Evolutionary conservation across 2,113 vertebrate genomes (phyloP), one percentile per base, ranked within the genome.

Genomic region (Serranochromis macrocephalus): DNA sequence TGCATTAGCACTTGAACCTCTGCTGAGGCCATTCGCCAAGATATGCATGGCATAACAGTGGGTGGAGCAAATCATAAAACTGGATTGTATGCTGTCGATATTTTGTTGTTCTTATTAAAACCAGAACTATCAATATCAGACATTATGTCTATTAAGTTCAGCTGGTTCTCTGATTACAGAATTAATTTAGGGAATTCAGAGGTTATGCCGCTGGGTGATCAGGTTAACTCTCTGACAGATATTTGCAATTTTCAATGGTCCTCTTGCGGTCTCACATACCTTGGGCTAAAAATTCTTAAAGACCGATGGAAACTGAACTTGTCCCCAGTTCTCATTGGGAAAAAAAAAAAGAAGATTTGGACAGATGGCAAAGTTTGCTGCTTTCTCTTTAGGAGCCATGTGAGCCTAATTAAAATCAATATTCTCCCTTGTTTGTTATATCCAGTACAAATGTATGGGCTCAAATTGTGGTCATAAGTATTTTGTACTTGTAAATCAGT

Each of bases 281-380:
- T 57, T 55, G 53, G 53, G 21, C 53, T 55, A 55, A 55, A 55
- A 55, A 24, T 55, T 55, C 53, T 55, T 13, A 13, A 55, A 55
- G 53, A 55, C 53, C 4, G 1, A 57, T 26, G 24, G 54, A 26
- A 26, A 14, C 54, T 57, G 54, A 57, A 57, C 54, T 26, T 29
- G 24, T 57, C 54, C 54, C 24, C 54, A 29, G 7, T 57, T 57
- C 54, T 26, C 0, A 57, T 3, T 57, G 53, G 5, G 0, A 0
- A 12, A 55, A 26, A 13, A 11, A n/a, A 5, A 5, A 8, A 5
- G 8, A 36, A 49, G 0, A 14, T 29, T 57, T 57, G 54, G 24
- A 57, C 54, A 57, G 54, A 2, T 29, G 24, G 24, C 12, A 57
- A 57, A 57, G 14, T 29, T 57, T 57, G 1, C 12, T 57, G 54